Evolutionary conservation across 2,797 vertebrate genomes (phyloP).

Genomic region (Ateles fusciceps): DNA sequence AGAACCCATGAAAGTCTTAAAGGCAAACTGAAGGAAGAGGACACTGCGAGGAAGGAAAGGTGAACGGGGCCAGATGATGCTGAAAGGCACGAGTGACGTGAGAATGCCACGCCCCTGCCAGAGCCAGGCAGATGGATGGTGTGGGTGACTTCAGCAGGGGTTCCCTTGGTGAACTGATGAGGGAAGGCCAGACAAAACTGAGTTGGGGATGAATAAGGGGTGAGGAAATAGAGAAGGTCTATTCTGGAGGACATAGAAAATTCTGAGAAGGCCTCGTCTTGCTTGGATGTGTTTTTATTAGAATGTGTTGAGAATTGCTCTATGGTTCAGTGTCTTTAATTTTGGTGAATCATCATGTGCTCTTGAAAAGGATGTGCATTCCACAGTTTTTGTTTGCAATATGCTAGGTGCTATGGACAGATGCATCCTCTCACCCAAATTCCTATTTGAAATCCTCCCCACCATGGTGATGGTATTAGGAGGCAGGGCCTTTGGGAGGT

Average conservation of each 20-base stretch:
- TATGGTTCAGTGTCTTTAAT: not conserved
- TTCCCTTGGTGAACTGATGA: not conserved
- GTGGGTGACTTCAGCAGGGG: not conserved
- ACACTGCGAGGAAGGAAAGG: not conserved
- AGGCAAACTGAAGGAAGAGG: not conserved
- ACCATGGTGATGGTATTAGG: not conserved
- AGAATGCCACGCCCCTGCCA: too few species aligned
- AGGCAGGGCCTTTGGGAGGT: not conserved
- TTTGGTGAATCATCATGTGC: too few species aligned
- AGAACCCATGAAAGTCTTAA: not conserved
- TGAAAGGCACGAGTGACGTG: too few species aligned
- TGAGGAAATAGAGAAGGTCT: not conserved
- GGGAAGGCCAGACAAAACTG: too few species aligned
- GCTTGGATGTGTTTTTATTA: not conserved
- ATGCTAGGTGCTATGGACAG: not conserved
- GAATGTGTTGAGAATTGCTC: not conserved
- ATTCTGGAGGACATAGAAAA: too few species aligned
- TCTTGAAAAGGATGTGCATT: not conserved
- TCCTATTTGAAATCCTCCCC: not conserved
- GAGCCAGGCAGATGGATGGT: not conserved
- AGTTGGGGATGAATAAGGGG: not conserved
- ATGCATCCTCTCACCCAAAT: not conserved
- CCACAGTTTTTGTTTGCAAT: not conserved
- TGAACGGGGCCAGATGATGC: not conserved
- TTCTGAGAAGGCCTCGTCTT: not conserved